Base-by-base conservation (phyloP, 2,113 vertebrate species). In the Oncorhynchus keta region DNA sequence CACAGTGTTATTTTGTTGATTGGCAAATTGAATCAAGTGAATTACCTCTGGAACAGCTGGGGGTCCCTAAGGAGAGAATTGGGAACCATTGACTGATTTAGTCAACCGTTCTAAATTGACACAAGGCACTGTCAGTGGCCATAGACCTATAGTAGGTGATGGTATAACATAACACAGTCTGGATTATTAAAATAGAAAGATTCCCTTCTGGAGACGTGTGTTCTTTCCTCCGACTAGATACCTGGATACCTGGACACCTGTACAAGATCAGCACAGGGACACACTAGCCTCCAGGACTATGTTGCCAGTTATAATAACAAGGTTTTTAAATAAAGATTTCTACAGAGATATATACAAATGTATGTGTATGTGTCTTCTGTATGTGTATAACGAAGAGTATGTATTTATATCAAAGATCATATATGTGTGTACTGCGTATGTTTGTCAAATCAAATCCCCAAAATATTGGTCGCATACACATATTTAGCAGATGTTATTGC, bases 321-420 rank as follows among this genome's bases (percentile, higher is more conserved):
- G 0, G 66, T 68, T 20, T 61, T n/a, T 80, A n/a, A n/a, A 9
- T 75, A 24, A 70, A 64, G 12, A 49, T 68, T 66, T 59, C 24
- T 61, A 49, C 69, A 45, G 39, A 45, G 39, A 45, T 45, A 45
- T 45, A 45, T 22, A 22, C 67, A 57, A 62, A 65, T 75, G 64
- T 32, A 77, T 39, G 12, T 48, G 79, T 3, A 77, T 49, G 12
- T 48, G 79, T 28, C 28, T 28, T 28, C 66, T 79, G 59, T 18
- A 77, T 84, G 79, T 73, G 3, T 65, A 12, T 45, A 55, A 55
- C 16, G 1, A 14, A 55, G 1, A 55, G 16, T 16, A 55, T 55
- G 3, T 55, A 55, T 55, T 55, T 32, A 32, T 67, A 68, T 32
- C n/a, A 70, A 70, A 70, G 45, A 70, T 45, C 39, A 70, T 70